A percentile compares a stretch with the other conserved stretches of the same genome.
phyloP scores from a whole-genome alignment of 2,888 invertebrate genomes.

The Drosophila siamana region DNA sequence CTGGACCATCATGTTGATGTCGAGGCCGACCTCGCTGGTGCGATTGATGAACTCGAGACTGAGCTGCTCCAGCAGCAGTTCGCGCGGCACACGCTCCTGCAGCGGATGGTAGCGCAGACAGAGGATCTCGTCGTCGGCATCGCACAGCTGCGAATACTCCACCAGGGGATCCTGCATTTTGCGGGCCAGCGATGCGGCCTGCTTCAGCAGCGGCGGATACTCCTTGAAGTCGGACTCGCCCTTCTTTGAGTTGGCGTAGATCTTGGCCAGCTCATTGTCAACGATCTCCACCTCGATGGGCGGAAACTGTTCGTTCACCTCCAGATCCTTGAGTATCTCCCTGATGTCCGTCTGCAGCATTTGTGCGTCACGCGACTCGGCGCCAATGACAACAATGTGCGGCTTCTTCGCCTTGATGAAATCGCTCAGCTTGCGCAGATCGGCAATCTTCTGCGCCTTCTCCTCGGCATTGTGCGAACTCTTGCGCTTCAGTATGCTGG shows the following conservation, averaged over 20 bases:
- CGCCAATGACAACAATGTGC: constrained; percentile 95
- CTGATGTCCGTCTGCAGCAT: constrained; percentile 92
- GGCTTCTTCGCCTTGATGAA: constrained; percentile 96
- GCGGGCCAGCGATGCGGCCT: constrained; percentile 97
- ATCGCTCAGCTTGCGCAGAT: constrained; percentile 89
- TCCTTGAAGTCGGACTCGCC: constrained; percentile 94
- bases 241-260: constrained; percentile 96
- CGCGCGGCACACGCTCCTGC: constrained; percentile 92
- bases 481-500: constrained; percentile 93
- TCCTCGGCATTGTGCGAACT: constrained; percentile 90
- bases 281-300: constrained; percentile 94
- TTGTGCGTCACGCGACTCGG: constrained; percentile 94
- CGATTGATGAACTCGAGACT: constrained; percentile 96
- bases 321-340: constrained; percentile 90
- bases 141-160: constrained; percentile 98
- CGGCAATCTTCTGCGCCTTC: constrained; percentile 89
- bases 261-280: constrained; percentile 96
- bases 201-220: constrained; percentile 95
- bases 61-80: constrained; percentile 93
- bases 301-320: constrained; percentile 94
- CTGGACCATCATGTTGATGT: constrained; percentile 96
- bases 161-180: constrained; percentile 97
- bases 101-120: constrained; percentile 96
- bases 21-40: constrained; percentile 99
- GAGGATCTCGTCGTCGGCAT: constrained; percentile 97